phyloP scores from a whole-genome alignment of 1,140 invertebrate genomes.

The Drosophila tropicalis region DNA sequence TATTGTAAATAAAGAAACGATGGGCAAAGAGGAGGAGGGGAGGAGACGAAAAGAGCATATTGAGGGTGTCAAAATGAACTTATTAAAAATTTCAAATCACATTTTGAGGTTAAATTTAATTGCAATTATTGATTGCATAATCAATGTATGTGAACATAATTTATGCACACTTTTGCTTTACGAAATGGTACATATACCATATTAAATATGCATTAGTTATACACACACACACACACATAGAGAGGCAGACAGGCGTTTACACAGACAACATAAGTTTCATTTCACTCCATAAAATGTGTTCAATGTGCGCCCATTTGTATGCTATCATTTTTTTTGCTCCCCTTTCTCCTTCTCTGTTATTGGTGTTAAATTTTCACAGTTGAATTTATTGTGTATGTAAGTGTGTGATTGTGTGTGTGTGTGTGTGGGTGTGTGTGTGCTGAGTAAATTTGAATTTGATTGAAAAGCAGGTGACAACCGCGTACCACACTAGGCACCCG shows the following conservation, averaged over 20 bases:
- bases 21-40: no score
- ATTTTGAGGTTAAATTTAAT: conserved; percentile 30
- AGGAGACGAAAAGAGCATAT: no score
- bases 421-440: conserved; percentile 40
- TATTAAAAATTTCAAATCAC: conserved; percentile 12
- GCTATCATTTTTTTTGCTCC: conserved; percentile 39
- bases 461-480: conserved; percentile 76
- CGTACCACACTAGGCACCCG: conserved; percentile 9
- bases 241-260: not conserved
- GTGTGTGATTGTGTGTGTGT: conserved; percentile 10
- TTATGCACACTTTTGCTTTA: conserved; percentile 45
- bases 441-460: conserved; percentile 81
- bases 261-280: conserved; percentile 18
- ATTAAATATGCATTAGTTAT: conserved; percentile 76
- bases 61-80: not conserved
- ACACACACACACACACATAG: not conserved
- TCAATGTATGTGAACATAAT: conserved; percentile 42
- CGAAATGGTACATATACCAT: conserved; percentile 50
- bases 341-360: conserved; percentile 26
- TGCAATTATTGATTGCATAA: conserved; percentile 47
- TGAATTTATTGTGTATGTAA: conserved; percentile 59
- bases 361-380: conserved; percentile 79
- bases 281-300: conserved; percentile 44
- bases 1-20: no score
- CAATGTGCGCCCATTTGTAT: conserved; percentile 62